Conservation (phyloP, 2,797 vertebrate genomes). For the Schizothorax lantsangensis region DNA sequence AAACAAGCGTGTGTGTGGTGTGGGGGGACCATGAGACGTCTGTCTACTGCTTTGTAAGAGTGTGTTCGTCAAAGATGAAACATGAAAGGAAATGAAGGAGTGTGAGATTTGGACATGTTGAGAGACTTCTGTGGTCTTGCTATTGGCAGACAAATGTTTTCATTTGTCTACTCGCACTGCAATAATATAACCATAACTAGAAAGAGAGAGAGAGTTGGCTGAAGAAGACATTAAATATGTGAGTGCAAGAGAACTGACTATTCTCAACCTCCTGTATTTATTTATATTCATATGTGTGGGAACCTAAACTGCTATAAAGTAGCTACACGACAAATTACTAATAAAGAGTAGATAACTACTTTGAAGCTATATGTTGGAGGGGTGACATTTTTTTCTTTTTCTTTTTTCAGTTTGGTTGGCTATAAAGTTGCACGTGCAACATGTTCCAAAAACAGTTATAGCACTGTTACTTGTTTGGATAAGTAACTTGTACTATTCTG, state of each 20-base stretch:
- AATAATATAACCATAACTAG: conserved; percentile 51
- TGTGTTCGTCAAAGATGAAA: conserved; percentile 53
- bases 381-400: too few relatives aligned
- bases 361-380: background rate
- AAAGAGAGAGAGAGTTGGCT: conserved; percentile 60
- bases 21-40: conserved; percentile 44
- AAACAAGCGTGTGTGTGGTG: conserved; percentile 7
- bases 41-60: conserved; percentile 42
- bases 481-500: background rate
- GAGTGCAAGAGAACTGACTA: conserved; percentile 74
- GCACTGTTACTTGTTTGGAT: background rate
- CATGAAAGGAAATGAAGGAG: conserved; percentile 58
- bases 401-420: background rate
- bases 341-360: background rate
- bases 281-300: conserved; percentile 47
- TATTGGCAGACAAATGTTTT: conserved; percentile 59
- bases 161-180: conserved; percentile 59
- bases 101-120: conserved; percentile 58
- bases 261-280: conserved; percentile 64
- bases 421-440: background rate
- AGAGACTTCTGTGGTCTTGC: conserved; percentile 60
- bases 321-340: background rate
- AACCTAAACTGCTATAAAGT: background rate
- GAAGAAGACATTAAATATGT: conserved; percentile 73
- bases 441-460: background rate